Base-by-base conservation (phyloP, 2,113 vertebrate genomes). In the Sylvia atricapilla region DNA sequence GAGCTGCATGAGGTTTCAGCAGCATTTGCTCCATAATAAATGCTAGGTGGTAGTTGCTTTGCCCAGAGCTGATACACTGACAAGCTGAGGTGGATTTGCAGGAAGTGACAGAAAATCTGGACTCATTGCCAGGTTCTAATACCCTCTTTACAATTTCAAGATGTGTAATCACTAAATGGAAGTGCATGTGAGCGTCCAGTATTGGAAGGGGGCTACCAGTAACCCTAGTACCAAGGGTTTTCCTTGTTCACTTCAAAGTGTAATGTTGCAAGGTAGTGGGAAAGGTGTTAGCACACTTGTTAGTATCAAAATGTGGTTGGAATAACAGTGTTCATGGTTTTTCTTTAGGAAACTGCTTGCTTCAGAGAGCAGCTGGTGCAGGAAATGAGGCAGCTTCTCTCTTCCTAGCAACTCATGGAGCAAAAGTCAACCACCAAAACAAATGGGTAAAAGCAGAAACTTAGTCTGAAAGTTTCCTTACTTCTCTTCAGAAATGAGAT, bases 401-500 rank as follows among this genome's bases (percentile, higher is more conserved):
- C 90, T 99, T 99, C 97, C 96, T 99, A 56, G 99, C 99, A 82
- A 99, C 99, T 62, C 99, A 98, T 10, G 99, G 99, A 92, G 99
- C 99, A 96, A 98, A 98, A 83, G 99, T 99, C 95, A 99, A 99
- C 95, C 99, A 99, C 95, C 97, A 98, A 95, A 99, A 99, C 97
- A 99, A 99, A 98, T 98, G 98, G 99, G 99, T 99, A 94, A 95
- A 92, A 90, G 53, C 80, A 89, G 44, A 85, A 85, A 73, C 28
- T 55, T 56, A 66, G 19, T 10, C 21, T 78, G 52, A 59, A 75
- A 59, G 20, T 28, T 87, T 74, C 10, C 24, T 92, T 89, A 17
- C 20, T 74, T 89, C 56, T 73, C 23, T 55, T 83, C 23, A 74
- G 52, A 63, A 88, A 66, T 53, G 46, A 85, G 35, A 16, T 23